Evolutionary conservation across 2,797 vertebrate genomes (phyloP).

Genomic region (Babyrousa celebensis): DNA sequence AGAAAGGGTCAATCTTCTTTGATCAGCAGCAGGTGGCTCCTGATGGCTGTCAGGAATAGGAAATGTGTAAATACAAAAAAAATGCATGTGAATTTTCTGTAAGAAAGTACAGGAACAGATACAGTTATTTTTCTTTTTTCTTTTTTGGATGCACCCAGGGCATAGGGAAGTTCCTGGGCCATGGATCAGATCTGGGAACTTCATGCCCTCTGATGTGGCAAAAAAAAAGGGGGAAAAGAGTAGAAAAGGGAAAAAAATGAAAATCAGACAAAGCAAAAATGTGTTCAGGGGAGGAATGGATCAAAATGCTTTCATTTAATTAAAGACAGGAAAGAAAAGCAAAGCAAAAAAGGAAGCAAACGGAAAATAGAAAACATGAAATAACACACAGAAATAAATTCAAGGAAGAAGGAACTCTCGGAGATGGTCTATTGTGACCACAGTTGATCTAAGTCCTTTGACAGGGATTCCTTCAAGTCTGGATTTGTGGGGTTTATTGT

Average conservation of each 20-base stretch:
- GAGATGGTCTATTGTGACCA: too few relatives aligned
- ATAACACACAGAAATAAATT: not conserved
- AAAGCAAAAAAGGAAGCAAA: not conserved
- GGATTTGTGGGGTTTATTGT: too few relatives aligned
- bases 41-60: not conserved
- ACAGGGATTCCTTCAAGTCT: not conserved
- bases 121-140: too few relatives aligned
- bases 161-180: too few relatives aligned
- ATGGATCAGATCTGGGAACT: too few relatives aligned
- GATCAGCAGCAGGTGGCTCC: not conserved
- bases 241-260: not conserved
- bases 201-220: too few relatives aligned
- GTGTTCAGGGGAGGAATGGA: not conserved
- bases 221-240: too few relatives aligned
- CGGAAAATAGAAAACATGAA: not conserved
- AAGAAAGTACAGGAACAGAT: not conserved
- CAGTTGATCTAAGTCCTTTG: too few relatives aligned
- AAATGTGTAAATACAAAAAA: not conserved
- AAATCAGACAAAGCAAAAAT: not conserved
- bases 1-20: not conserved
- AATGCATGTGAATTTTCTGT: not conserved
- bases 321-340: not conserved
- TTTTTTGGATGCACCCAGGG: too few relatives aligned
- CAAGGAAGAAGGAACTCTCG: not conserved
- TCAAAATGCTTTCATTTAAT: not conserved